A percentile compares a stretch with the other conserved stretches of the same genome.
Conservation (phyloP, 2,113 vertebrate species). For the Riparia riparia region DNA sequence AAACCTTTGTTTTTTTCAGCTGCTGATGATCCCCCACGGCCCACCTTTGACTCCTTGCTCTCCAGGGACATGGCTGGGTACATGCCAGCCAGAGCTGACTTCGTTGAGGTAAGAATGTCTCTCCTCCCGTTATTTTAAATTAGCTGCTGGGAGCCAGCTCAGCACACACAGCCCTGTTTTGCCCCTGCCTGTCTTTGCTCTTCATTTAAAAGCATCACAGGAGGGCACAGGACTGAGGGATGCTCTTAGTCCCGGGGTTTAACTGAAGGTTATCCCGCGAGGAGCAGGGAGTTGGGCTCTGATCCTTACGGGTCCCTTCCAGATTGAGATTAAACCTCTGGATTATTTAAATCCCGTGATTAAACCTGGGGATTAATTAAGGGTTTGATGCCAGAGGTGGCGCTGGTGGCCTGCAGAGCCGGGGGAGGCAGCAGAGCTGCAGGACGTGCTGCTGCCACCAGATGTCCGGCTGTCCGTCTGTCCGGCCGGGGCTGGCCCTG, state of each 20-base stretch:
- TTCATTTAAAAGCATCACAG: rapidly evolving
- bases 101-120: constrained; percentile 88
- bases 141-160: background rate
- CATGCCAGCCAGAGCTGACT: constrained; percentile 98
- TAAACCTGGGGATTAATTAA: background rate
- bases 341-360: background rate
- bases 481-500: background rate
- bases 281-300: background rate
- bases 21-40: constrained; percentile 93
- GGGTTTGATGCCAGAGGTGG: background rate
- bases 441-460: background rate
- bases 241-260: background rate
- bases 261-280: background rate
- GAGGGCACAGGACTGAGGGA: background rate
- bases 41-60: constrained; percentile 92
- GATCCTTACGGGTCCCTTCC: background rate
- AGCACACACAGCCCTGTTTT: background rate
- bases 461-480: background rate
- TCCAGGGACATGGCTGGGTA: constrained; percentile 99
- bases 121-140: background rate
- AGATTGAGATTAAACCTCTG: background rate
- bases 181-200: background rate
- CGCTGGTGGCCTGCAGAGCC: background rate
- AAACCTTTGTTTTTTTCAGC: constrained; percentile 75
- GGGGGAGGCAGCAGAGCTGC: background rate